A percentile compares a stretch with the other conserved stretches of the same genome.
These are phyloP conservation scores for Gymnothorax javanicus DNA, from an alignment of 2,797 vertebrate species.

Conservation along the genomic window DNA sequence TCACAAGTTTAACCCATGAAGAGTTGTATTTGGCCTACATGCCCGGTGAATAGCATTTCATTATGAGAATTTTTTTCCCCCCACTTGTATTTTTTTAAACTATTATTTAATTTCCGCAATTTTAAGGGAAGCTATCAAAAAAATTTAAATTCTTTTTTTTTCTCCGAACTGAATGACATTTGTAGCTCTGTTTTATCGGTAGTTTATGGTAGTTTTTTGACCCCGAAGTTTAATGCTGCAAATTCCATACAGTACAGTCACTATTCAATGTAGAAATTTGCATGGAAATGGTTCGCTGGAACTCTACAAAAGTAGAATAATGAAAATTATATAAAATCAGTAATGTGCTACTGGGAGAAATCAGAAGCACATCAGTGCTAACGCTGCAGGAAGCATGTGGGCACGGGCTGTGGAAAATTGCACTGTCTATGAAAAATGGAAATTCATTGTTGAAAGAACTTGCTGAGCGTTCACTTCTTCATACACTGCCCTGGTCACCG, in stretches of 20 bases:
- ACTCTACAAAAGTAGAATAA: not conserved
- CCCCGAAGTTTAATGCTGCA: not conserved
- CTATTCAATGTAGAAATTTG: not conserved
- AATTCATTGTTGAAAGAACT: not conserved
- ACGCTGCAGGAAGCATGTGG: not conserved
- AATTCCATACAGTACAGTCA: not conserved
- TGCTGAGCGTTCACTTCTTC: conserved; percentile 18
- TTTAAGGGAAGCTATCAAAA: no score
- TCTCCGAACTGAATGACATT: no score
- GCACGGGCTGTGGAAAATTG: not conserved
- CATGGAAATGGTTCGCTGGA: not conserved
- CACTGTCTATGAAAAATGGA: not conserved
- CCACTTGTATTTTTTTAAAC: not conserved
- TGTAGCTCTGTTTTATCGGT: no score
- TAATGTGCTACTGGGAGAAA: not conserved
- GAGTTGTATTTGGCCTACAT: not conserved
- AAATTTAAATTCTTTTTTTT: no score
- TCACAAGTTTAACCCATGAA: not conserved
- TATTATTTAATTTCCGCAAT: not conserved
- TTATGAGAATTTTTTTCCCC: not conserved
- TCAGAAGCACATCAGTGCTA: not conserved
- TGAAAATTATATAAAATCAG: not conserved
- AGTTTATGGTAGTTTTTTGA: no score
- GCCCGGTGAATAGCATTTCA: not conserved
- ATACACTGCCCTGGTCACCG: conserved; percentile 17